phyloP scores from a whole-genome alignment of 2,113 vertebrate species.

The Conger conger region DNA sequence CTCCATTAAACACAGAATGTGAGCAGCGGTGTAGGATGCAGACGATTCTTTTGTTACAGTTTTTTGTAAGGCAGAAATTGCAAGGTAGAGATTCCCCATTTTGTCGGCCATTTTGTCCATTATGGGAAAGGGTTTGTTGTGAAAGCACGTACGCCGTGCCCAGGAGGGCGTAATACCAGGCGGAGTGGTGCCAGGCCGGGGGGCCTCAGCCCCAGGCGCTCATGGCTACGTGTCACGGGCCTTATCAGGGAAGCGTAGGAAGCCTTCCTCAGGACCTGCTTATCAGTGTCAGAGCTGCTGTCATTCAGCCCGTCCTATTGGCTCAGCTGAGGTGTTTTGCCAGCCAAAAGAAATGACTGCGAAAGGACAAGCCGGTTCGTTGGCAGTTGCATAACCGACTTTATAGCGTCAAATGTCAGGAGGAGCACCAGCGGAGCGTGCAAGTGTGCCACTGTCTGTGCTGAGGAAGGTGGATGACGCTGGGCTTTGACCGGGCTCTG shows the following conservation, averaged over 20 bases:
- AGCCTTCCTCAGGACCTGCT: neutral
- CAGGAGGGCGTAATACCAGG: no score
- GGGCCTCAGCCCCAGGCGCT: neutral
- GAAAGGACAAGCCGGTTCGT: neutral
- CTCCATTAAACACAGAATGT: neutral
- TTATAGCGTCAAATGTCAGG: neutral
- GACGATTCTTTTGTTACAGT: neutral
- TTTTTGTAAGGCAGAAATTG: neutral
- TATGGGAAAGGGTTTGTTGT: no score
- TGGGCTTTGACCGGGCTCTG: neutral
- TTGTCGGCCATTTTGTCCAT: neutral
- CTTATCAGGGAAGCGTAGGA: constrained; percentile 8
- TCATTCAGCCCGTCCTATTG: neutral
- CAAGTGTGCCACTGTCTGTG: constrained; percentile 29
- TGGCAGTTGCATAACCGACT: neutral
- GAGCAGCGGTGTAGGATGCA: neutral
- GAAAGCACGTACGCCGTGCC: no score
- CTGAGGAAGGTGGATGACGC: constrained; percentile 16
- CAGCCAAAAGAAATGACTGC: neutral
- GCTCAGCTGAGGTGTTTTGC: constrained; percentile 5
- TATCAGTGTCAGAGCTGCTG: neutral
- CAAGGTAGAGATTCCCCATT: neutral
- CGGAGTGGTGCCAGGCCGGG: neutral
- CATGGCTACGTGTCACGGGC: neutral
- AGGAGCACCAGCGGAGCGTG: constrained; percentile 11